These are phyloP conservation scores for Drosophila ercepeae DNA, from an alignment of 1,140 invertebrate species.

Conservation along the genomic window DNA sequence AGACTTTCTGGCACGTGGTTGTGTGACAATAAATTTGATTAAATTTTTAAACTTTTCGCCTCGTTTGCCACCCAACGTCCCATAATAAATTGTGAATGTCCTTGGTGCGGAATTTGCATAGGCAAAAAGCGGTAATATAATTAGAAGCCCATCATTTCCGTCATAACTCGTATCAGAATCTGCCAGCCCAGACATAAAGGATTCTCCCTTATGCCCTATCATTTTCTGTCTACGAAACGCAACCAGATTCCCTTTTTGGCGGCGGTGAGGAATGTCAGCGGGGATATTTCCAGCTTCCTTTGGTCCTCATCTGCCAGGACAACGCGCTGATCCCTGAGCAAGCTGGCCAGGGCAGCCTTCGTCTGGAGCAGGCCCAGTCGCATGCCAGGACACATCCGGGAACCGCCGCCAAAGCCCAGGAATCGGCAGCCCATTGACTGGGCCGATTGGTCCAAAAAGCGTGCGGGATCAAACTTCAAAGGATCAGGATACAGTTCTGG, in stretches of 20 bases:
- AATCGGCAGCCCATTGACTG: slow-evolving; percentile 84
- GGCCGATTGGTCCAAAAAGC: slow-evolving; percentile 85
- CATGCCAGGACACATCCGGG: slow-evolving; percentile 89
- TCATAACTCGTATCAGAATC: slow-evolving; percentile 6
- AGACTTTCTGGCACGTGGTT: slow-evolving; percentile 1
- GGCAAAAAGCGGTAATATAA: slow-evolving; percentile 8
- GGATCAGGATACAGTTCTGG: slow-evolving; percentile 86
- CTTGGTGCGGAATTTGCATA: neutral
- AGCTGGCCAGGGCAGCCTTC: slow-evolving; percentile 83
- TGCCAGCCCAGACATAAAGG: neutral
- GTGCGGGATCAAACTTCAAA: slow-evolving; percentile 86
- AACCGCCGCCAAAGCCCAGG: slow-evolving; percentile 89
- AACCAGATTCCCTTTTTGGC: slow-evolving; percentile 54
- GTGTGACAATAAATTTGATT: slow-evolving; percentile 64
- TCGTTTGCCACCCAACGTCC: slow-evolving; percentile 19
- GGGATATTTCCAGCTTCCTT: slow-evolving; percentile 31
- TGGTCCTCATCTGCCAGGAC: neutral
- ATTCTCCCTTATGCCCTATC: neutral
- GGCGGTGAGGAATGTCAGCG: slow-evolving; percentile 58
- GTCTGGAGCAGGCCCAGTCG: slow-evolving; percentile 84
- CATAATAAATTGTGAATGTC: slow-evolving; percentile 28
- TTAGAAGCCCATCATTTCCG: slow-evolving; percentile 2
- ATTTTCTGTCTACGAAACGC: slow-evolving; percentile 5
- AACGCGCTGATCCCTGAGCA: slow-evolving; percentile 45
- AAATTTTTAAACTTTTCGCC: slow-evolving; percentile 34